Base-by-base conservation (phyloP, 2,113 vertebrate genomes). In the Sander vitreus region DNA sequence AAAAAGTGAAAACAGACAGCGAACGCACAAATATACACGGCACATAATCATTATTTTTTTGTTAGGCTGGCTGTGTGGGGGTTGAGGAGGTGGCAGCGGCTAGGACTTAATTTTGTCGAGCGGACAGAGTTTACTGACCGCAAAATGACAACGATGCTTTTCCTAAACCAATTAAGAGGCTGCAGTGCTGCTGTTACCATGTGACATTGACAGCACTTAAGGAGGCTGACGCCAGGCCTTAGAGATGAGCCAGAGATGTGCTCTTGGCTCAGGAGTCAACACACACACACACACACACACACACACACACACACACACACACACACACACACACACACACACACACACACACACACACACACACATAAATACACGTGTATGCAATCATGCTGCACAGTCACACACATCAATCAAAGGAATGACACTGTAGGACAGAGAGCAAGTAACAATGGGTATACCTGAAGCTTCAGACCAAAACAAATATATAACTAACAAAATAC, bases 101-200 rank as follows among this genome's bases (percentile, higher is more conserved):
- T 88, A 84, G 89, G 86, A 89, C 89, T 91, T 92, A 64, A 89
- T 92, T 92, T 94, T 91, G 80, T 88, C 69, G 15, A 43, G 84
- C 66, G 19, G 88, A n/a, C n/a, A n/a, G n/a, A 91, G 92, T 91
- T 93, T 91, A 86, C 93, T 92, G 92, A 93, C 90, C 84, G 86
- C 92, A 92, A 94, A 94, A 92, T 92, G 92, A 93, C 87, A 91
- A 91, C 83, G 86, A 92, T 81, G 85, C 89, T 91, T 91, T 93
- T 92, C 87, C 87, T 91, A 89, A 93, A 93, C 91, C 93, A 95
- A 94, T 94, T 94, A 95, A 92, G 78, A 87, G 55, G 83, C 60
- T 81, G 91, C 81, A 70, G 83, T 43, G 82, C 78, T 80, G 85
- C 84, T 77, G 80, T 77, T 88, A 81, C 85, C 79, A 80, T 73